A percentile compares a stretch with the other conserved stretches of the same genome.
phyloP scores from a whole-genome alignment of 2,888 invertebrate species.

The Lycocerus yunnanus region DNA sequence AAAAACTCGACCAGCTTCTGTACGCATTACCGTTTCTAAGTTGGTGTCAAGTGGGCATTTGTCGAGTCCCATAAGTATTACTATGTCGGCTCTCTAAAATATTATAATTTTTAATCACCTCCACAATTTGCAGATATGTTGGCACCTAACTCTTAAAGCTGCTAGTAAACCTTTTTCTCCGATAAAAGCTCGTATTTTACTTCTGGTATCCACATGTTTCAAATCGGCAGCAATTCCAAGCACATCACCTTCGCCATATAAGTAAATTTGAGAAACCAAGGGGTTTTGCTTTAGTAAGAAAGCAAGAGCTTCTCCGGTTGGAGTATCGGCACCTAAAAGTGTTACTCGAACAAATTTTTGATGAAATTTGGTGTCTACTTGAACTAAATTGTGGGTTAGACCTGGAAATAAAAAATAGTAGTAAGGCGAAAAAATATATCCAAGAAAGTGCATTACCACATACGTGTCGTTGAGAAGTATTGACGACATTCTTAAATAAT shows the following conservation, averaged over 20 bases:
- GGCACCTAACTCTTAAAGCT: slow-evolving; percentile 44
- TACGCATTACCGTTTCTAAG: slow-evolving; percentile 40
- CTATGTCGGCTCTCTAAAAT: slow-evolving; percentile 49
- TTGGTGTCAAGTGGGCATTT: slow-evolving; percentile 32
- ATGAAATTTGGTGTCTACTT: slow-evolving; percentile 10
- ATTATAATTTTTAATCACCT: background rate
- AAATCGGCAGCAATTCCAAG: slow-evolving; percentile 47
- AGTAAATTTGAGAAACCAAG: slow-evolving; percentile 46
- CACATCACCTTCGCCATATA: slow-evolving; percentile 45
- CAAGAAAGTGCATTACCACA: background rate
- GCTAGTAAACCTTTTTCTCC: slow-evolving; percentile 38
- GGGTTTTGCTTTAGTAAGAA: slow-evolving; percentile 63
- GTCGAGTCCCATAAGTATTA: slow-evolving; percentile 44
- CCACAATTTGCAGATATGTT: background rate
- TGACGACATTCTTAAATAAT: background rate
- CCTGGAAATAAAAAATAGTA: background rate
- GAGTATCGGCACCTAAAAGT: slow-evolving; percentile 60
- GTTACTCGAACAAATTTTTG: slow-evolving; percentile 41
- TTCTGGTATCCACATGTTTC: slow-evolving; percentile 48
- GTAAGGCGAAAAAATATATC: background rate
- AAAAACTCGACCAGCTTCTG: slow-evolving; percentile 45
- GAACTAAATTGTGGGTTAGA: background rate
- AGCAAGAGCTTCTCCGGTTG: slow-evolving; percentile 58
- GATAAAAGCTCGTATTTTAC: slow-evolving; percentile 39
- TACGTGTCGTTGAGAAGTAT: background rate